A percentile compares a stretch with the other conserved stretches of the same genome.
Evolutionary conservation across 1,140 invertebrate species (phyloP).

Genomic region (Drosophila nigrodunni): DNA sequence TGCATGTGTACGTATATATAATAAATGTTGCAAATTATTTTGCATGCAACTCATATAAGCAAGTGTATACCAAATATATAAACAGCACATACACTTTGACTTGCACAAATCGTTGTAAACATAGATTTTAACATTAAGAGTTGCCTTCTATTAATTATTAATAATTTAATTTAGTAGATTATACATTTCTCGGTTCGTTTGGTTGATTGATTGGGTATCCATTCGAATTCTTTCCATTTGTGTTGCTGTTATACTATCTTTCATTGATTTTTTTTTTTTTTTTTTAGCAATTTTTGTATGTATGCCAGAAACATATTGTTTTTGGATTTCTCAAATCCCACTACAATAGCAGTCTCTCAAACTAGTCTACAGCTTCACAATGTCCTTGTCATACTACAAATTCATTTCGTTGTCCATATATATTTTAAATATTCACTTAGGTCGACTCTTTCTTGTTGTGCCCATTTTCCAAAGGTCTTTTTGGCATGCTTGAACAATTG

Average conservation of each 20-base stretch:
- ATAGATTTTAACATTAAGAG: conserved; percentile 53
- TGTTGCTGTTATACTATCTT: not conserved
- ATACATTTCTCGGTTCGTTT: conserved; percentile 43
- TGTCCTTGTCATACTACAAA: conserved; percentile 24
- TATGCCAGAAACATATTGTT: conserved; percentile 44
- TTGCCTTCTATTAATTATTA: conserved; percentile 42
- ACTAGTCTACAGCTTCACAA: conserved; percentile 44
- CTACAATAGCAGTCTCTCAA: conserved; percentile 61
- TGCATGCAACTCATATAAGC: conserved; percentile 46
- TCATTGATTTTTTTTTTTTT: not conserved
- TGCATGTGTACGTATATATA: conserved; percentile 51
- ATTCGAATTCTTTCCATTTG: conserved; percentile 3
- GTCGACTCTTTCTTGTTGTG: conserved; percentile 64
- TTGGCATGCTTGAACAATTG: conserved; percentile 40
- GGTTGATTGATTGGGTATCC: conserved; percentile 45
- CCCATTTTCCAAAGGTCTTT: conserved; percentile 68
- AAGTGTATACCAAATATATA: conserved; percentile 39
- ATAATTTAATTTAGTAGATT: conserved; percentile 48
- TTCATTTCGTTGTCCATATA: conserved; percentile 35
- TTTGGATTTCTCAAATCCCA: conserved; percentile 52
- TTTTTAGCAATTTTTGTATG: conserved; percentile 8
- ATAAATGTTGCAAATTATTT: conserved; percentile 62
- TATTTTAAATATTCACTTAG: conserved; percentile 31
- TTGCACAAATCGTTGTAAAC: conserved; percentile 47
- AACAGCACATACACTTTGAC: conserved; percentile 49